Conservation (phyloP, 2,888 invertebrate species). For the Eretmocerus hayati region DNA sequence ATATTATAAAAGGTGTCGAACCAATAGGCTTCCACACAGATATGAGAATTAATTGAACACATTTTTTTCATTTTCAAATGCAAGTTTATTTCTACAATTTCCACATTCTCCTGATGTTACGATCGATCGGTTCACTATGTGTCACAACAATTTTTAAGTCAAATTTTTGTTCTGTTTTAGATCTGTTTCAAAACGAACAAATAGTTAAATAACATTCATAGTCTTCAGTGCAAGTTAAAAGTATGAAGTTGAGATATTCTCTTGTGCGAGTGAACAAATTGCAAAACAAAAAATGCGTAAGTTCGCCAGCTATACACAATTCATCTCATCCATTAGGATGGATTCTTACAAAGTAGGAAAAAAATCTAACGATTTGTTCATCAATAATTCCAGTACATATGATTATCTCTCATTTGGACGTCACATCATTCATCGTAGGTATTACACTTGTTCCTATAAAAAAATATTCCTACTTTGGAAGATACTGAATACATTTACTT, state of each 20-base stretch:
- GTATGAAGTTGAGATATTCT: constrained; percentile 14
- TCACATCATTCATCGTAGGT: too few relatives aligned
- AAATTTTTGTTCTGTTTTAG: constrained; percentile 8
- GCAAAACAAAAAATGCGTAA: constrained; percentile 18
- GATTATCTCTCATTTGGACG: too few relatives aligned
- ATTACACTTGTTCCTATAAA: too few relatives aligned
- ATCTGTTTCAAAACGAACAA: constrained; percentile 15
- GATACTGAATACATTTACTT: too few relatives aligned
- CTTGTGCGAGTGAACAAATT: constrained; percentile 21
- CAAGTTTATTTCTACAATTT: constrained; percentile 16
- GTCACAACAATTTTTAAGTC: constrained; percentile 14
- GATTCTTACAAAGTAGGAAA: too few relatives aligned
- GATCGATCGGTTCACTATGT: constrained; percentile 6
- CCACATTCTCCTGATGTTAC: constrained; percentile 2
- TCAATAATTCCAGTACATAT: too few relatives aligned
- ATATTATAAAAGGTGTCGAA: too few relatives aligned
- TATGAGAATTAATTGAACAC: too few relatives aligned
- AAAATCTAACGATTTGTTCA: too few relatives aligned
- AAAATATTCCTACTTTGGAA: constrained; percentile 19
- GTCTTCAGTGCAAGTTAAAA: constrained; percentile 12
- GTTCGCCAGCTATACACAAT: constrained; percentile 13
- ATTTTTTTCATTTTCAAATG: constrained; percentile 9
- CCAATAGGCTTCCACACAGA: too few relatives aligned
- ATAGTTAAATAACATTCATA: constrained; percentile 16
- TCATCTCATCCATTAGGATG: too few relatives aligned